Percentiles rank a stretch among this genome's conserved stretches.
Evolutionary conservation across 1,140 invertebrate species (phyloP).

Genomic region (Lordiphosa mommai): DNA sequence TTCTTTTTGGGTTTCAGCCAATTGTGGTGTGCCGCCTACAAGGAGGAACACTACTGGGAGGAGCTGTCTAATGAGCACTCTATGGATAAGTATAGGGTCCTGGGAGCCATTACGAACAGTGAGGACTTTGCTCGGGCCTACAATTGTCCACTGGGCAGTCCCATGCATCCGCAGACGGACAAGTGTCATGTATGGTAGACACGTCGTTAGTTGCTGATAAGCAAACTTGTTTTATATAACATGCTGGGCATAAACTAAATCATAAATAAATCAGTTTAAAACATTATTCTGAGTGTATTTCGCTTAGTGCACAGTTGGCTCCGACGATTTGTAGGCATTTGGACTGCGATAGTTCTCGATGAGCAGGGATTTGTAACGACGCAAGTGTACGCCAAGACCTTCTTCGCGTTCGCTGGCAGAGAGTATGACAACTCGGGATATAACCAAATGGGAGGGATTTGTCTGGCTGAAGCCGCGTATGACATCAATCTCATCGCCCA

Average conservation of each 20-base stretch:
- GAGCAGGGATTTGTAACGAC: slow-evolving; percentile 82
- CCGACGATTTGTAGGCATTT: slow-evolving; percentile 72
- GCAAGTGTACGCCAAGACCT: slow-evolving; percentile 80
- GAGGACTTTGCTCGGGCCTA: slow-evolving; percentile 83
- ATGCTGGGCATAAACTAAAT: not conserved
- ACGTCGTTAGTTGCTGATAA: slow-evolving; percentile 15
- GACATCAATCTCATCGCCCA: slow-evolving; percentile 85
- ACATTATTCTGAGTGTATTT: not conserved
- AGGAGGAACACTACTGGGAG: slow-evolving; percentile 65
- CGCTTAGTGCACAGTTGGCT: slow-evolving; percentile 27
- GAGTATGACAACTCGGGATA: slow-evolving; percentile 83
- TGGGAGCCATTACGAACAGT: slow-evolving; percentile 85
- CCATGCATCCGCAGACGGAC: slow-evolving; percentile 83
- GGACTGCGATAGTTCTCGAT: slow-evolving; percentile 82
- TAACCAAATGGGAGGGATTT: slow-evolving; percentile 82
- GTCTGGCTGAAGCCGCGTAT: slow-evolving; percentile 81
- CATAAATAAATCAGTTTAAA: slow-evolving; percentile 11
- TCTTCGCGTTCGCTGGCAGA: slow-evolving; percentile 78
- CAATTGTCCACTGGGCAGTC: slow-evolving; percentile 82
- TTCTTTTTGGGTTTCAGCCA: slow-evolving; percentile 96
- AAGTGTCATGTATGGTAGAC: slow-evolving; percentile 61
- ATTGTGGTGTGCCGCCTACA: slow-evolving; percentile 75
- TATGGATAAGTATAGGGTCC: slow-evolving; percentile 81
- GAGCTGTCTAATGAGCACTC: slow-evolving; percentile 58
- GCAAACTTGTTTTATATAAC: slow-evolving; percentile 1